phyloP scores from a whole-genome alignment of 1,140 invertebrate genomes.

The Bombus difficillimus region DNA sequence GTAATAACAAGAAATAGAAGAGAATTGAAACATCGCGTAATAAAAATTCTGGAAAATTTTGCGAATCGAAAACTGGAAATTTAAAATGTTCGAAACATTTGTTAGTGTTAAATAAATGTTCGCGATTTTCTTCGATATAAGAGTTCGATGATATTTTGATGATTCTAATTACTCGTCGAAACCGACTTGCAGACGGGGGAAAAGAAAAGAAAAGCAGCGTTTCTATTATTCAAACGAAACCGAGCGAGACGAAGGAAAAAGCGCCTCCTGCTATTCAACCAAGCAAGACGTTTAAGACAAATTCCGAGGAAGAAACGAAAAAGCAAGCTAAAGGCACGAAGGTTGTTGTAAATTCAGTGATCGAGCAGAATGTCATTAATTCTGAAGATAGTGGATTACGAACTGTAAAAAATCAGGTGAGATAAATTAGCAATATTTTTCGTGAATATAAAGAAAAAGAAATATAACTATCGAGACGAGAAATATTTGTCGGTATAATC shows the following conservation, averaged over 20 bases:
- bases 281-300: conserved; percentile 75
- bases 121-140: background rate
- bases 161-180: background rate
- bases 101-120: background rate
- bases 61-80: no score
- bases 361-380: conserved; percentile 70
- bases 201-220: conserved; percentile 50
- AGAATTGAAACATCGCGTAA: no score
- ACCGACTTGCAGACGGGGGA: conserved; percentile 41
- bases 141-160: no score
- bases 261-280: conserved; percentile 76
- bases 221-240: conserved; percentile 78
- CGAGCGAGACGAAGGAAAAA: conserved; percentile 71
- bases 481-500: background rate
- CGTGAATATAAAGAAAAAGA: background rate
- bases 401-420: conserved; percentile 64
- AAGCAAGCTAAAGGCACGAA: conserved; percentile 75
- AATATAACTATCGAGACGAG: background rate
- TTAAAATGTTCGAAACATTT: no score
- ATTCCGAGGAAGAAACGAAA: conserved; percentile 70
- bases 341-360: conserved; percentile 76
- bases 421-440: background rate
- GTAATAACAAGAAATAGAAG: no score
- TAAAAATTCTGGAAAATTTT: no score
- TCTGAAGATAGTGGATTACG: conserved; percentile 47